phyloP scores from a whole-genome alignment of 92 coral and sea anemone genomes.

The Umimayanthus kanabou region DNA sequence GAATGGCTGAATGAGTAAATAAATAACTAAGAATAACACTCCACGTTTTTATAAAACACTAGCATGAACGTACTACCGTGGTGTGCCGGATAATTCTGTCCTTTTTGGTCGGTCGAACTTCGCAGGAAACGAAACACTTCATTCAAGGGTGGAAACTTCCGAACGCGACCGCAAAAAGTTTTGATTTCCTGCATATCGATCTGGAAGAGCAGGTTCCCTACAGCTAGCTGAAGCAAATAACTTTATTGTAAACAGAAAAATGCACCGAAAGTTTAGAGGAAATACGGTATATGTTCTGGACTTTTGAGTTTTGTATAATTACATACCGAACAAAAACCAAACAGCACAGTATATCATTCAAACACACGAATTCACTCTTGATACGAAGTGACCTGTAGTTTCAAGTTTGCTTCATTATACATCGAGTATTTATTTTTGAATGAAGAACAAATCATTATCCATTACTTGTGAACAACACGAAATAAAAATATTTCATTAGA shows the following conservation, averaged over 20 bases:
- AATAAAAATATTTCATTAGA: not conserved
- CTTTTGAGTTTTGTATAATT: not conserved
- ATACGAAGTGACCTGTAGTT: not conserved
- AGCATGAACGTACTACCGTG: not conserved
- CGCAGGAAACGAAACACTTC: not conserved
- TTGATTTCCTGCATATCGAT: not conserved
- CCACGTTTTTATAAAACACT: not conserved
- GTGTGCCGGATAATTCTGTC: not conserved
- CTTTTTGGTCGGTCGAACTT: not conserved
- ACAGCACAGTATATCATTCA: not conserved
- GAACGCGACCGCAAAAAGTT: not conserved
- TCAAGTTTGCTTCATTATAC: not conserved
- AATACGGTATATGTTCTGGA: no score
- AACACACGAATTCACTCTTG: no score
- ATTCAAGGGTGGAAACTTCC: slow-evolving; percentile 14
- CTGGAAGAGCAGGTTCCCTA: not conserved
- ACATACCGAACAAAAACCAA: not conserved
- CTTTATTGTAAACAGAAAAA: not conserved
- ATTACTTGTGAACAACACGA: not conserved
- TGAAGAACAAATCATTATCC: not conserved
- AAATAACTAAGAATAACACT: not conserved
- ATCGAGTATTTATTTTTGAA: not conserved
- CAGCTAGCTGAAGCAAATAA: not conserved
- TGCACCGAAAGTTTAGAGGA: not conserved
- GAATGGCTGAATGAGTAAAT: no score